phyloP scores from a whole-genome alignment of 2,797 vertebrate species.

The Neopelma chrysocephalum region DNA sequence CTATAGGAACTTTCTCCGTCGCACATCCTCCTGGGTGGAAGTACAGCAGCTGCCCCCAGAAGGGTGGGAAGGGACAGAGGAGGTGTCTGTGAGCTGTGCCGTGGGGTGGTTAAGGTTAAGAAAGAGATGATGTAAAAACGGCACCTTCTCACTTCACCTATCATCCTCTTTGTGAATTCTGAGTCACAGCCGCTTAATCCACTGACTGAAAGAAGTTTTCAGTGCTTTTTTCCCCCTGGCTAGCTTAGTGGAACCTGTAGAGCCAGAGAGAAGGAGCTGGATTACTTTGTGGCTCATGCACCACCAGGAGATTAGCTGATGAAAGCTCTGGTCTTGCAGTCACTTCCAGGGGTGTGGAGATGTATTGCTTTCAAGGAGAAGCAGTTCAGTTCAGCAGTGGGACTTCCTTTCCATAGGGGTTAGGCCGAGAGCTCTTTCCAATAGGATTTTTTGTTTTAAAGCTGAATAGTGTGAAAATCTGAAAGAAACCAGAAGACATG shows the following conservation, averaged over 20 bases:
- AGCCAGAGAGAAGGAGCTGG: background rate
- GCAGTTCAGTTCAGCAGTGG: background rate
- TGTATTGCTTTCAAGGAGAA: background rate
- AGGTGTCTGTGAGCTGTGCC: background rate
- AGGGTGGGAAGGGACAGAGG: background rate
- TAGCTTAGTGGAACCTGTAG: background rate
- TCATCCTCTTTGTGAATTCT: background rate
- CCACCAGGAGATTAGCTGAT: background rate
- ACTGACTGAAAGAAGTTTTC: background rate
- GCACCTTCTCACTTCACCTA: background rate
- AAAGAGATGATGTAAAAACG: background rate
- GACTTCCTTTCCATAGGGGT: background rate
- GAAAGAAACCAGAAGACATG: background rate
- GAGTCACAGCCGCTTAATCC: background rate
- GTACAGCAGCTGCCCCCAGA: slow-evolving; percentile 14
- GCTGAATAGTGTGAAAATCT: background rate
- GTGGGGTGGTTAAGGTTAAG: background rate
- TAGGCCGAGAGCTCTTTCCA: background rate
- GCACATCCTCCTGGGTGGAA: background rate
- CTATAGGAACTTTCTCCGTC: slow-evolving; percentile 10
- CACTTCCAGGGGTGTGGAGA: background rate
- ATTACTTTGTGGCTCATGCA: background rate
- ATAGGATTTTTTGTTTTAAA: background rate
- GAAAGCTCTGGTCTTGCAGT: background rate
- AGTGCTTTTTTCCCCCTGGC: background rate